Evolutionary conservation across 1,140 invertebrate species (phyloP), one percentile per base, ranked within the genome.

Genomic region (Zaprionus nigranus): DNA sequence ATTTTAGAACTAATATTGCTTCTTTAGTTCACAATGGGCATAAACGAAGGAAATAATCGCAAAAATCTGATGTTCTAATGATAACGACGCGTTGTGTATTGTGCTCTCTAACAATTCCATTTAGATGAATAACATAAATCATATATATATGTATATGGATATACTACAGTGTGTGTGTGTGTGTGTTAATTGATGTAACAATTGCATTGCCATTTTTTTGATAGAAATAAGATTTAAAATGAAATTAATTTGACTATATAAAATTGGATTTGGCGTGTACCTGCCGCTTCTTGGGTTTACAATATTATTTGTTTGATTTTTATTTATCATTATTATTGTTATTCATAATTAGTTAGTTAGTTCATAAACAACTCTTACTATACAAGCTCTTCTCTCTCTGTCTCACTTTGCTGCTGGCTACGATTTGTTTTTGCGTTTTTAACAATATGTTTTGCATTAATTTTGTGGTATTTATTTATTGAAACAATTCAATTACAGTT

Each of bases 1-100:
- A 57, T 58, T 88, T 87, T 84, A 68, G 38, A 88, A 88, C 84
- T 88, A 88, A 90, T 88, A 88, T 88, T 88, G 84, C 84, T 88
- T 77, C 62, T 84, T 65, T 34, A 56, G 20, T 53, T 75, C 46
- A 70, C 59, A 69, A 69, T 69, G 26, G 26, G 60, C 17, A 54
- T 36, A 65, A 24, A 11, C 26, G 43, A 59, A n/a, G 12, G 1
- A n/a, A 53, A 54, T 60, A 26, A 36, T 22, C 38, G 15, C 46
- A 43, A 34, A 40, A 51, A 38, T 58, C 12, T 22, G 40, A 17
- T 51, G 20, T 3, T 15, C 15, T 13, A n/a, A 51, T 51, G 20
- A 22, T 20, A 51, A 24, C 20, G 9, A 51, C 17, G 9, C 46
- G 20, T 59, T n/a, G 30, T 17, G 40, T 46, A 7, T 75, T 82